Evolutionary conservation across 2,797 vertebrate species (phyloP), one percentile per base, ranked within the genome.

Genomic region (Phoebastria nigripes): DNA sequence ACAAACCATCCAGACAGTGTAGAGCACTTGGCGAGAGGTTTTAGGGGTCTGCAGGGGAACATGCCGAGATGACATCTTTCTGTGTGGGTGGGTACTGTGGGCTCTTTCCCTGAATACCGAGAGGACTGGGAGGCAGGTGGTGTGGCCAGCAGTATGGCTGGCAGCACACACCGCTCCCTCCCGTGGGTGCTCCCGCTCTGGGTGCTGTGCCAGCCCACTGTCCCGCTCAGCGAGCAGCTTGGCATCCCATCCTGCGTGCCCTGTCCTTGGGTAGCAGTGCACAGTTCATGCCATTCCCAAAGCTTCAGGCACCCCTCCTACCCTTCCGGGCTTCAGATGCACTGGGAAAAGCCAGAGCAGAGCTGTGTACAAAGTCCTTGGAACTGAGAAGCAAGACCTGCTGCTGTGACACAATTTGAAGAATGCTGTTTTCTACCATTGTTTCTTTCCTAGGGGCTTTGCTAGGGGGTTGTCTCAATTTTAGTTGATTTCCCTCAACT

Each of bases 141-240:
- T 13, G 15, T 0, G 4, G 22, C 35, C 58, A 81, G 56, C 39
- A 63, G n/a, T 2, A 41, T 0, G 9, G 4, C 51, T 58, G 47
- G 26, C 22, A 80, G 42, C 49, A 58, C 4, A 2, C 35, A 26
- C 5, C 0, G 1, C 26, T 87, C 14, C 11, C 15, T 54, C 16
- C 26, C 0, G 0, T 2, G 26, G 25, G 37, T 52, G n/a, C 29
- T 47, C 2, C 20, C 0, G 1, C 47, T 24, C 11, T 20, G 41
- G 22, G 5, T 18, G 46, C 37, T 29, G 28, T 46, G 49, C 42
- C 51, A 73, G 63, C 18, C 0, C 0, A 2, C 55, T 35, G 55
- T 47, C 37, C 55, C 3, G 3, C 47, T 52, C 7, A 0, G 6
- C 1, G 2, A 42, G 37, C 24, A 67, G 35, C 62, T 44, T 78